Evolutionary conservation across 2,888 invertebrate species (phyloP).

Genomic region (Trachelus iudaicus): DNA sequence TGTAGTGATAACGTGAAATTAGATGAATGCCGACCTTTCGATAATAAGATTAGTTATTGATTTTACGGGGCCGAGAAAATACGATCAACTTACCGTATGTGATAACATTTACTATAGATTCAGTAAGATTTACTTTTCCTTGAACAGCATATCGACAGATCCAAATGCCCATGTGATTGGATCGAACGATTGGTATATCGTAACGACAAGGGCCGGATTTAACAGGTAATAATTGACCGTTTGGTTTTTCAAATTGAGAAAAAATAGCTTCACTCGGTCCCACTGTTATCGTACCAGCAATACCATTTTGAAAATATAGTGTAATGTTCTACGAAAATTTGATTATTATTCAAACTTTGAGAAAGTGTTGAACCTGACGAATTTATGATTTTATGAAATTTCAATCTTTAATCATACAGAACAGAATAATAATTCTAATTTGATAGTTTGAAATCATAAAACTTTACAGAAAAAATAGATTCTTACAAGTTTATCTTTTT

Average conservation of each 20-base stretch:
- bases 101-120: conserved; percentile 31
- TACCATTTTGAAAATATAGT: background rate
- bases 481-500: too few relatives aligned
- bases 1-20: conserved; percentile 18
- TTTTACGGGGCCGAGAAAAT: background rate
- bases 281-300: background rate
- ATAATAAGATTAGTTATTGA: background rate
- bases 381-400: background rate
- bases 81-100: conserved; percentile 35
- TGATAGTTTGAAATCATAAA: too few relatives aligned
- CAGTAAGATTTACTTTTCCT: conserved; percentile 25
- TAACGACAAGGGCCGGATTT: conserved; percentile 33
- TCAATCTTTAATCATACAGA: background rate
- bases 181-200: conserved; percentile 33
- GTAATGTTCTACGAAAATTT: background rate
- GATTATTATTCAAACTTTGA: background rate
- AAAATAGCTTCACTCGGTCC: conserved; percentile 22
- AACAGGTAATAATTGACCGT: conserved; percentile 31
- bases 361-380: background rate
- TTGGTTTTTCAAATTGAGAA: conserved; percentile 45
- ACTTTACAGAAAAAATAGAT: too few relatives aligned
- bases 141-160: conserved; percentile 37
- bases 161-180: conserved; percentile 49
- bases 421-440: too few relatives aligned
- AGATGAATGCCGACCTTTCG: background rate